Evolutionary conservation across 1,140 invertebrate species (phyloP).

Genomic region (Solenopsis fugax): DNA sequence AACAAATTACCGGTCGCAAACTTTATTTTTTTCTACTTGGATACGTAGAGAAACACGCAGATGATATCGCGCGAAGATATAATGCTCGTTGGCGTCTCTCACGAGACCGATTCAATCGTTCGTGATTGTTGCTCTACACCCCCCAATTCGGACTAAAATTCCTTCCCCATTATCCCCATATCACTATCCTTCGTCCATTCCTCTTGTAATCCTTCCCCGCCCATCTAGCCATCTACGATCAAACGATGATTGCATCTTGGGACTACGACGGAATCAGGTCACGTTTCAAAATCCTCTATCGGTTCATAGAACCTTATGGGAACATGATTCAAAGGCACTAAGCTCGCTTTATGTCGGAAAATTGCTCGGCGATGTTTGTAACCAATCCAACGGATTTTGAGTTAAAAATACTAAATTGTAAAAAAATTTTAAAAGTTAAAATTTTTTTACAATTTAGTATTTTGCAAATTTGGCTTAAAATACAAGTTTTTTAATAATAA

Average conservation of each 20-base stretch:
- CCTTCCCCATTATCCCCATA: conserved; percentile 38
- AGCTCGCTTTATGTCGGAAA: conserved; percentile 19
- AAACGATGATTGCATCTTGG: conserved; percentile 78
- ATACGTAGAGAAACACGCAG: conserved; percentile 32
- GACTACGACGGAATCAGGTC: conserved; percentile 67
- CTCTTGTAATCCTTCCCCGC: conserved; percentile 62
- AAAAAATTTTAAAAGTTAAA: neutral
- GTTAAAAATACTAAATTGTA: neutral
- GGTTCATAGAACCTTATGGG: conserved; percentile 49
- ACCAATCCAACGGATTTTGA: conserved; percentile 18
- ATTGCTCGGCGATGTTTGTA: conserved; percentile 37
- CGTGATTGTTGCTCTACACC: conserved; percentile 74
- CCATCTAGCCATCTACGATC: conserved; percentile 53
- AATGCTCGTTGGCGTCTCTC: conserved; percentile 65
- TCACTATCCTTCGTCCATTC: conserved; percentile 67
- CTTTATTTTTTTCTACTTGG: neutral
- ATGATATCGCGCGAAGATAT: conserved; percentile 53
- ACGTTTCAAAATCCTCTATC: conserved; percentile 71
- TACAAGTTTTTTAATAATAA: neutral
- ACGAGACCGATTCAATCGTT: conserved; percentile 76
- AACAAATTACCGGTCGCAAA: conserved; percentile 54
- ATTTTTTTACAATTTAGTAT: too few species aligned
- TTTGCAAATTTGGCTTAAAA: neutral
- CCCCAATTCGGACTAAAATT: conserved; percentile 59
- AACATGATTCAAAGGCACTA: conserved; percentile 48